A percentile compares a stretch with the other conserved stretches of the same genome.
These are phyloP conservation scores for Alaudala cheleensis DNA, from an alignment of 2,113 vertebrate genomes.

Conservation along the genomic window DNA sequence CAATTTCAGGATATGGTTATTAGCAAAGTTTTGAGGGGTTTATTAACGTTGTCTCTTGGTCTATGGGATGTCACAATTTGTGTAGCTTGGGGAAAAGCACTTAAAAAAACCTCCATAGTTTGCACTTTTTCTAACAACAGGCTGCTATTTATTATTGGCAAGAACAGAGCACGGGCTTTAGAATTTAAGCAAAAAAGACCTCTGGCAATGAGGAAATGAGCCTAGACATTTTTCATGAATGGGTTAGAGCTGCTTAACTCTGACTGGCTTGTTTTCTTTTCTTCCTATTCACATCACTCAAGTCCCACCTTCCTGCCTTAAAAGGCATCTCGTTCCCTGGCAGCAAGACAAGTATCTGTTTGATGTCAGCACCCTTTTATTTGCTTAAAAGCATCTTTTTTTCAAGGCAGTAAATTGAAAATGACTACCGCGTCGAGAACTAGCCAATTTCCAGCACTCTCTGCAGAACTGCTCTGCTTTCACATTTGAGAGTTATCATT, in stretches of 20 bases:
- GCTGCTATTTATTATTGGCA: constrained; percentile 68
- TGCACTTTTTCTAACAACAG: constrained; percentile 53
- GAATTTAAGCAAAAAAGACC: constrained; percentile 69
- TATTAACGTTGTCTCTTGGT: constrained; percentile 29
- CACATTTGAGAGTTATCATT: constrained; percentile 69
- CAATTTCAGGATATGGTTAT: constrained; percentile 9
- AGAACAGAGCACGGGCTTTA: constrained; percentile 65
- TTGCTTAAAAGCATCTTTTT: constrained; percentile 75
- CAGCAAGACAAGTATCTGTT: constrained; percentile 75
- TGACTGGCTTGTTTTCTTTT: constrained; percentile 73
- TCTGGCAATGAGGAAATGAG: constrained; percentile 73
- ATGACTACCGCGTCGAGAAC: constrained; percentile 67
- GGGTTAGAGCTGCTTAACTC: constrained; percentile 72
- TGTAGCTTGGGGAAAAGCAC: constrained; percentile 19
- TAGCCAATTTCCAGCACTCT: constrained; percentile 67
- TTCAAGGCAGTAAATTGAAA: constrained; percentile 71
- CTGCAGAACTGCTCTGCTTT: constrained; percentile 60
- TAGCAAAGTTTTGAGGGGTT: constrained; percentile 27
- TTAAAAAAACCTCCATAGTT: constrained; percentile 23
- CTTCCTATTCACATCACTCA: constrained; percentile 73
- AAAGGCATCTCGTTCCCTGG: constrained; percentile 73
- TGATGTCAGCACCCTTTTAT: constrained; percentile 76
- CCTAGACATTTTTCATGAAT: constrained; percentile 73
- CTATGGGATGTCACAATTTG: constrained; percentile 23
- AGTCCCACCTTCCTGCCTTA: constrained; percentile 76